Evolutionary conservation across 2,797 vertebrate species (phyloP), one percentile per base, ranked within the genome.

Genomic region (Benthosema pterotum): DNA sequence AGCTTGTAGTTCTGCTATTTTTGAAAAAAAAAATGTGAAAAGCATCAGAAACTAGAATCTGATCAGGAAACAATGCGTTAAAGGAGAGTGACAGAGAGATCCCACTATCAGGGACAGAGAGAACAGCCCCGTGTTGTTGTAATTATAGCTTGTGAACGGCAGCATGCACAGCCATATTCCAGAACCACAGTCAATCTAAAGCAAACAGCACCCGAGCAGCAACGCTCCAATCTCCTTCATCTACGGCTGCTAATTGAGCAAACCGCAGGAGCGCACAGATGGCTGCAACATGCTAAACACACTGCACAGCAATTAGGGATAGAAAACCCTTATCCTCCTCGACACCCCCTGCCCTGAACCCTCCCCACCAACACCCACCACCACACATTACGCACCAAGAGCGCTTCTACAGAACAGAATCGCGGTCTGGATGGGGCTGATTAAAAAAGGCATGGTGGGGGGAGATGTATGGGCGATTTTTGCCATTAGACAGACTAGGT

Each of bases 171-270:
- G 32, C 19, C 14, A 49, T 60, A 72, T 71, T 78, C 72, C 52
- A 64, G 74, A 80, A 72, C 83, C 75, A 75, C 62, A 84, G 79
- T 85, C 67, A 57, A 61, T 76, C 86, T 74, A 71, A n/a, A 78
- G 66, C 67, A 84, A 87, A 90, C 72, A 80, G 77, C 75, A 60
- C 58, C 56, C 64, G 55, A 61, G 55, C 66, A 70, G 69, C 62
- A 59, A 75, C 75, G 71, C 77, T 77, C 77, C 67, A 69, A 77
- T 83, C 69, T 72, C 57, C 18, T 72, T 74, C 65, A 88, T 89
- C 82, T 83, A 73, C 71, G 60, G 65, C 71, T 83, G 83, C 77
- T 88, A 89, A 91, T 79, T 87, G 84, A 87, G 65, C 63, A 56
- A 83, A 61, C 42, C 42, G 63, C 68, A 77, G 83, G 83, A 77